Base-by-base conservation (phyloP, 2,113 vertebrate genomes). In the Loxodonta africana region DNA sequence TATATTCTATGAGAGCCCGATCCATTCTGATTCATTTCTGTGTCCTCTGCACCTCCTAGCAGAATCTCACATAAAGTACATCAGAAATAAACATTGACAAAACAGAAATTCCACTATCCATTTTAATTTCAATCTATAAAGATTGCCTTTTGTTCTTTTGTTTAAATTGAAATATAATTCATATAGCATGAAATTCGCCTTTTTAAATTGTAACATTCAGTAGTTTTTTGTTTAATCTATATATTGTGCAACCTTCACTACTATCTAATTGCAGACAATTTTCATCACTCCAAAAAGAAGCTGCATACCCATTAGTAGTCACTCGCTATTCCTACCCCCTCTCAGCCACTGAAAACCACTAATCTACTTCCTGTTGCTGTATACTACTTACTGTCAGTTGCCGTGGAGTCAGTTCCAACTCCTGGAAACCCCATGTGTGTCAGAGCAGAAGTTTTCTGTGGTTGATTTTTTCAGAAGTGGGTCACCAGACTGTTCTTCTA, bases 111-210 rank as follows among this genome's bases (percentile, higher is more conserved):
- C 46, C 20, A 26, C 17, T 20, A 4, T 89, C 71, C 14, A 21
- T 78, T 95, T 93, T 51, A 76, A 90, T 44, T 85, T 65, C 33
- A 93, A 65, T 62, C 51, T 73, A 71, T 41, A 85, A 90, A 80
- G 51, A 23, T 10, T 90, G 17, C 44, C 41, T 6, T 84, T 26
- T 94, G 41, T 60, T 76, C n/a, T 44, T 57, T 76, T 60, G 37
- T 74, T 46, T n/a, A 53, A 46, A 37, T 78, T 28, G 30, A 90
- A 53, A 90, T 78, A 71, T 23, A 71, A 85, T 80, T 57, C 53
- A 57, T 57, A 57, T 57, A 57, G 11, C 53, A 57, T 57, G 53
- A 57, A 57, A 57, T 57, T 73, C 81, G n/a, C 23, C 37, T 80
- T 37, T 80, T 11, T 37, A 90, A 69, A 46, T n/a, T 37, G 23